Base-by-base conservation (phyloP, 2,113 vertebrate species). In the Petaurus breviceps region DNA sequence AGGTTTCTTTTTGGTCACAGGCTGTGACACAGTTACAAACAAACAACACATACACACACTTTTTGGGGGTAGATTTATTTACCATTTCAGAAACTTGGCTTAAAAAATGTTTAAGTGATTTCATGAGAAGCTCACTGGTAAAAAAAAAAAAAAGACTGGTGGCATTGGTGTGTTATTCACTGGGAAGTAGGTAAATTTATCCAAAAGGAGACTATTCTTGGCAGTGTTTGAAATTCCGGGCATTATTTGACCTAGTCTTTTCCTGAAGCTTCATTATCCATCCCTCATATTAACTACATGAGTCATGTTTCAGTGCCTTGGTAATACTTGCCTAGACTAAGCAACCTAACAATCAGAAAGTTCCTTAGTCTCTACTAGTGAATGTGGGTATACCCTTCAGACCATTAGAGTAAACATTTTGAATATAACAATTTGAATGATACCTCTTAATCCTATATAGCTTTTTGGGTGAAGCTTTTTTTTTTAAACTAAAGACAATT, bases 191-290 rank as follows among this genome's bases (percentile, higher is more conserved):
- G 50, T 53, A 25, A 55, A 22, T 3, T 16, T 52, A 24, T 95
- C 95, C 1, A 0, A 24, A 14, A 0, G 94, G 0, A 77, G 16
- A 89, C 91, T n/a, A 47, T 49, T 53, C 93, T 90, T 93, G 95
- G 47, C 54, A 96, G 95, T 90, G 51, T 23, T 97, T 84, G 94
- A n/a, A 95, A 92, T 95, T 97, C 53, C 55, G 31, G 91, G 94
- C 61, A 8, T 1, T 54, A 93, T 28, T 95, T 89, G 94, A 97
- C 96, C 93, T 61, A 84, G 93, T 95, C 96, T 92, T 97, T 97
- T 92, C 95, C 91, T 96, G 96, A 96, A 96, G 94, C 97, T 97
- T 93, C 97, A 31, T 50, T 49, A 46, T 46, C 92, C 90, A 43
- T 92, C 89, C 28, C 96, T 57, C 84, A 10, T 84, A 90, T 90